A percentile compares a stretch with the other conserved stretches of the same genome.
Conservation (phyloP, 2,888 invertebrate genomes). For the Drosophila paranaensis region DNA sequence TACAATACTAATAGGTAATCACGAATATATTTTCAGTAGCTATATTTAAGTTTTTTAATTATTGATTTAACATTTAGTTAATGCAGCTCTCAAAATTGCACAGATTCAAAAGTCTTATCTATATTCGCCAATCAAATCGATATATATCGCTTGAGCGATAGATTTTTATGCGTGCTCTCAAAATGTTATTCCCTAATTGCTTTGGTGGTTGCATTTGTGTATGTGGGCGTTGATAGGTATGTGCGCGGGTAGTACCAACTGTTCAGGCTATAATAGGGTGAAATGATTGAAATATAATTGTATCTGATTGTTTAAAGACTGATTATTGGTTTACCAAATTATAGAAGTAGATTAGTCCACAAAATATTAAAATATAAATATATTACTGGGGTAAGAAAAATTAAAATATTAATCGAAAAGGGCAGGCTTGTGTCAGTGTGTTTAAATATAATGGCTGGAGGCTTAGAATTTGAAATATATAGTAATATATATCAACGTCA, state of each 20-base stretch:
- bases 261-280: neutral
- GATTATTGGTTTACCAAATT: no score
- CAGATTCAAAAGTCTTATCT: neutral
- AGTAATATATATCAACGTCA: neutral
- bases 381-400: no score
- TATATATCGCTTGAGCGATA: neutral
- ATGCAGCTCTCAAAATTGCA: neutral
- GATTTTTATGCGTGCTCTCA: neutral
- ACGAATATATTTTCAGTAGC: no score
- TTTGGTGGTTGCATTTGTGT: neutral
- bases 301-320: neutral
- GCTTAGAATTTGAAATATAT: neutral
- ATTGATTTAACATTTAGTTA: neutral
- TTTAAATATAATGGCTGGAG: neutral
- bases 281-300: neutral
- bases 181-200: neutral
- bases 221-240: neutral
- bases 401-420: no score
- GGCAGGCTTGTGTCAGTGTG: no score
- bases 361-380: neutral
- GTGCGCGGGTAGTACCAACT: neutral
- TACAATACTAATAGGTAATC: no score
- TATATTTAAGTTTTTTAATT: no score
- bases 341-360: neutral
- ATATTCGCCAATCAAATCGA: neutral